Percentiles rank a stretch among this genome's conserved stretches.
Conservation (phyloP, 2,888 invertebrate genomes). For the Quadroppia sp. region DNA sequence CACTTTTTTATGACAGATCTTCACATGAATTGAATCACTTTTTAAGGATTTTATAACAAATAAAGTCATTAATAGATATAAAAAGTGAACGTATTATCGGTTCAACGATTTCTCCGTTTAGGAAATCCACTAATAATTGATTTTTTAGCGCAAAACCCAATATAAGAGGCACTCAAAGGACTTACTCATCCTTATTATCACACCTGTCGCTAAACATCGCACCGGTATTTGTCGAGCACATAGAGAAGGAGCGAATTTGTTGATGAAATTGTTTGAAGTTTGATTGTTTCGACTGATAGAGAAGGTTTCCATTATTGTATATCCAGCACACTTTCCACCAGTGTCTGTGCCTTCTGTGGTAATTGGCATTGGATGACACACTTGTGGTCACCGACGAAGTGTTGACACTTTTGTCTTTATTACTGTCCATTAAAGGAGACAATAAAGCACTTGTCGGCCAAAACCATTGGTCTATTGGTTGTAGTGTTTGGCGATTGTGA, state of each 20-base stretch:
- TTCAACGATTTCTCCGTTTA: too few species aligned
- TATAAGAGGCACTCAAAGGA: slow-evolving; percentile 16
- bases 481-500: neutral
- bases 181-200: slow-evolving; percentile 30
- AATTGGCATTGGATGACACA: neutral
- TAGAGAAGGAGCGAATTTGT: slow-evolving; percentile 11
- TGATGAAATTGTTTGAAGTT: slow-evolving; percentile 24
- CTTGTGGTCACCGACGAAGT: neutral
- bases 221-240: slow-evolving; percentile 9
- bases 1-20: too few species aligned
- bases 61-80: neutral
- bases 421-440: neutral
- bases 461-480: slow-evolving; percentile 24
- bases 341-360: slow-evolving; percentile 36
- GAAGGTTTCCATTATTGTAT: slow-evolving; percentile 38
- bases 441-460: slow-evolving; percentile 10
- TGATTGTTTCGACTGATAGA: slow-evolving; percentile 6
- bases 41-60: neutral
- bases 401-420: neutral
- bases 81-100: too few species aligned
- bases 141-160: too few species aligned
- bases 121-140: too few species aligned
- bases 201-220: slow-evolving; percentile 26
- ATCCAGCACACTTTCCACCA: slow-evolving; percentile 49
- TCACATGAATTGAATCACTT: slow-evolving; percentile 2